phyloP scores from a whole-genome alignment of 2,888 invertebrate species.

The Caenorhabditis afra region DNA sequence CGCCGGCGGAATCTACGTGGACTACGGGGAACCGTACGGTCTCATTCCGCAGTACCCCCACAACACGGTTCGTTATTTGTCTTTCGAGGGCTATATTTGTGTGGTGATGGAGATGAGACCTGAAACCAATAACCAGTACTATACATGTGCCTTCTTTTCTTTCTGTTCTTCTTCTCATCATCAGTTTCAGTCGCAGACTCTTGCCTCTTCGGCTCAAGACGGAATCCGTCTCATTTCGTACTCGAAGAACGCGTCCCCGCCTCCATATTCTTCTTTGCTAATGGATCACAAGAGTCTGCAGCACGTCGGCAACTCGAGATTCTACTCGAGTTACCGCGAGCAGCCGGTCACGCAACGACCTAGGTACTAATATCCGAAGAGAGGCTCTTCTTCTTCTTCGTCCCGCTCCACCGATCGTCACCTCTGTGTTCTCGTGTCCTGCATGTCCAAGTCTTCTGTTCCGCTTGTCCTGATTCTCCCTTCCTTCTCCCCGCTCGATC shows the following conservation, averaged over 20 bases:
- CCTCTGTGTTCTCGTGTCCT: slow-evolving; percentile 23
- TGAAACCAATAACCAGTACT: neutral
- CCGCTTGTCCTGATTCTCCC: neutral
- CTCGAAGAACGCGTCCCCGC: slow-evolving; percentile 25
- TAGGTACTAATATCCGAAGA: slow-evolving; percentile 37
- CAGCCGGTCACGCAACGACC: slow-evolving; percentile 32
- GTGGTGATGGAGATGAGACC: slow-evolving; percentile 6
- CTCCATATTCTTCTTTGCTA: slow-evolving; percentile 10
- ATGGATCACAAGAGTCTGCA: too few relatives aligned
- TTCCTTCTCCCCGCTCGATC: neutral
- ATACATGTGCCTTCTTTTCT: slow-evolving; percentile 6
- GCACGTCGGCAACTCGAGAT: slow-evolving; percentile 44
- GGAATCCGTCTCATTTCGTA: slow-evolving; percentile 45
- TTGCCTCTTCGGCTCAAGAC: slow-evolving; percentile 31
- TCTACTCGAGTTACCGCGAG: slow-evolving; percentile 57
- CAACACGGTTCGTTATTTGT: slow-evolving; percentile 33
- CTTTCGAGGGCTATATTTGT: too few relatives aligned
- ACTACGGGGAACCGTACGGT: slow-evolving; percentile 55
- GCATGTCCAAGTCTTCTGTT: slow-evolving; percentile 6
- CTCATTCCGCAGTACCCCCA: slow-evolving; percentile 49
- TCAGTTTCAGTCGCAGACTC: slow-evolving; percentile 46
- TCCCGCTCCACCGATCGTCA: slow-evolving; percentile 14
- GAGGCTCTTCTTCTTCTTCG: too few relatives aligned
- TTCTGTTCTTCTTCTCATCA: slow-evolving; percentile 5
- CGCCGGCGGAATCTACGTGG: slow-evolving; percentile 43